These are phyloP conservation scores for Campoletis raptor DNA, from an alignment of 2,888 invertebrate species.

Conservation along the genomic window DNA sequence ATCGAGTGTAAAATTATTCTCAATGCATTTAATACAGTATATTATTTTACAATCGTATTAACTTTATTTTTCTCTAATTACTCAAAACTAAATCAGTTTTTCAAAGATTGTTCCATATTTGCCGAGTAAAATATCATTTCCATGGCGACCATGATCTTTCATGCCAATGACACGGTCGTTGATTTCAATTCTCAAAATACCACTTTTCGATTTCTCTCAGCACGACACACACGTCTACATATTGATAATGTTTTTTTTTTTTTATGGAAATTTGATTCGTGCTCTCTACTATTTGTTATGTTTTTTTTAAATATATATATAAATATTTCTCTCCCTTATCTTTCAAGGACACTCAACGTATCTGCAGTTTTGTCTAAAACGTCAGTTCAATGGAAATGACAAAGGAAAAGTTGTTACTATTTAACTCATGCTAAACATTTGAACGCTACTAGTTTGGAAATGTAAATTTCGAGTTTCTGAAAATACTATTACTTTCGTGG, in stretches of 20 bases:
- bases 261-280: conserved; percentile 13
- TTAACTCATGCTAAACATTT: not conserved
- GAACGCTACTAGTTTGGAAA: not conserved
- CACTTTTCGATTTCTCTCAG: conserved; percentile 6
- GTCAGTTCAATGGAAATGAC: conserved; percentile 13
- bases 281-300: conserved; percentile 12
- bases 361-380: not conserved
- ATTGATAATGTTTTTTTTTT: conserved; percentile 18
- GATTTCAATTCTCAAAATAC: not conserved
- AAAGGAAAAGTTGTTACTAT: not conserved
- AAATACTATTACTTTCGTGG: not conserved
- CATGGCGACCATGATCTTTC: not conserved
- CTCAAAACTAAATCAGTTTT: not conserved
- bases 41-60: not conserved
- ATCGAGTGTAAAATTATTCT: not conserved
- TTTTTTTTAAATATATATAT: not conserved
- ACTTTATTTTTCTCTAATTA: not conserved
- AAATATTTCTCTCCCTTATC: not conserved
- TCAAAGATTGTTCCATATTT: not conserved
- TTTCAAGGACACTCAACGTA: conserved; percentile 9
- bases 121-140: conserved; percentile 4
- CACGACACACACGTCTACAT: conserved; percentile 26
- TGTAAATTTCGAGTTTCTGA: not conserved
- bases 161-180: not conserved
- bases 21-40: not conserved